Base-by-base conservation (phyloP, 2,113 vertebrate genomes). In the Triplophysa tibetana region DNA sequence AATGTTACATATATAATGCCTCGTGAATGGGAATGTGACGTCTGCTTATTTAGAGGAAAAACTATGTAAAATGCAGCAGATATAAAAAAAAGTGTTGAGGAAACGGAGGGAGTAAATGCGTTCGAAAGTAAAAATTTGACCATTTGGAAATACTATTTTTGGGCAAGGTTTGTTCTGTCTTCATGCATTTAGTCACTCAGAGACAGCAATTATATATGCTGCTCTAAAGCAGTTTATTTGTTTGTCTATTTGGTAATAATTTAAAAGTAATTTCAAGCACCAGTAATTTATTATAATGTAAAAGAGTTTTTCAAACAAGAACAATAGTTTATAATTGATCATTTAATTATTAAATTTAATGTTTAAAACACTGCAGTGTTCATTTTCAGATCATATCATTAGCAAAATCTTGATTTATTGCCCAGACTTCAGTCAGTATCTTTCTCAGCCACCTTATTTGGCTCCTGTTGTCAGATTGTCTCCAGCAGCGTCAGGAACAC, bases 401-500 rank as follows among this genome's bases (percentile, higher is more conserved):
- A 45, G 11, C 43, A 45, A 45, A 45, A 45, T 45, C 43, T 45
- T 45, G 43, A 45, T 45, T 9, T 45, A 45, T 45, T 11, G 43
- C 43, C 11, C 43, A 45, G 43, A 12, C 11, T 12, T 11, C 43
- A 45, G 50, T 54, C 16, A 16, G 50, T 5, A 17, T 52, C n/a
- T 63, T 24, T 50, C 16, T 38, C 10, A 75, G 41, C 29, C 23
- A 1, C 4, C 50, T 48, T 38, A 11, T 14, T 21, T 63, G 12
- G 26, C 61, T 67, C 26, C 45, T 24, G 19, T 48, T 50, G 65
- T 75, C 70, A 19, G 67, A 8, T 38, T 26, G n/a, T 11, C 56
- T 63, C 66, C 48, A 52, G 21, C 66, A 62, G 81, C 81, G 80
- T 85, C 81, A 82, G 89, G 89, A 92, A 88, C 91, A 90, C 38